Conservation (phyloP, 2,888 invertebrate genomes). For the Opisthograptis luteolata region DNA sequence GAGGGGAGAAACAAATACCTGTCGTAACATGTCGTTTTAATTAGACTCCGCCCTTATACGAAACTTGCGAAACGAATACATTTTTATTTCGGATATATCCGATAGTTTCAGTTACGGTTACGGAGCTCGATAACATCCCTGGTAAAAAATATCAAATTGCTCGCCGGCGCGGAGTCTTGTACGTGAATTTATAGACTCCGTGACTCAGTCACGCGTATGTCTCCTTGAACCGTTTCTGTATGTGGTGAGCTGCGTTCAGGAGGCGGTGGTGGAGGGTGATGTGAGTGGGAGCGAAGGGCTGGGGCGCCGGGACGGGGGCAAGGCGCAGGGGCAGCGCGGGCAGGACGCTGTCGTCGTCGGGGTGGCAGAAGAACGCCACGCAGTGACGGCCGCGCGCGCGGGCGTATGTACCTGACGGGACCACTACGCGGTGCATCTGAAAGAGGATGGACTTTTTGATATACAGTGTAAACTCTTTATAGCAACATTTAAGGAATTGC, state of each 20-base stretch:
- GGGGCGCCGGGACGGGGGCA: slow-evolving; percentile 67
- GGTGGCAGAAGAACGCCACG: slow-evolving; percentile 91
- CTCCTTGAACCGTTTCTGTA: slow-evolving; percentile 88
- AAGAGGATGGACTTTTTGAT: slow-evolving; percentile 25
- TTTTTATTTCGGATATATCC: too few relatives aligned
- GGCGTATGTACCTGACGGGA: slow-evolving; percentile 86
- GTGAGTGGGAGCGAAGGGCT: slow-evolving; percentile 71
- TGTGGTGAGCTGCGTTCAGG: slow-evolving; percentile 87
- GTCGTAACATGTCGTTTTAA: too few relatives aligned
- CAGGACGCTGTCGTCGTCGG: slow-evolving; percentile 84
- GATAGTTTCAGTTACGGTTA: too few relatives aligned
- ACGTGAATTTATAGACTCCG: slow-evolving; percentile 9
- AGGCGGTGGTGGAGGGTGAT: slow-evolving; percentile 82
- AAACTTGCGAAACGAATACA: too few relatives aligned
- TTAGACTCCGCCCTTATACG: too few relatives aligned
- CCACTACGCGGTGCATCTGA: slow-evolving; percentile 89
- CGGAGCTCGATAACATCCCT: too few relatives aligned
- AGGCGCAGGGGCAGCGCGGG: slow-evolving; percentile 77
- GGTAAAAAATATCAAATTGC: neutral
- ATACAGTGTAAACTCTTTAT: too few relatives aligned
- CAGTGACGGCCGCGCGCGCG: slow-evolving; percentile 88
- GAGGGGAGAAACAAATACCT: too few relatives aligned
- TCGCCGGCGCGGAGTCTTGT: slow-evolving; percentile 48
- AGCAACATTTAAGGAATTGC: too few relatives aligned
- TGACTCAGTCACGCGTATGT: slow-evolving; percentile 85